Evolutionary conservation across 1,140 invertebrate species (phyloP), one percentile per base, ranked within the genome.

Genomic region (Lepidotrigona ventralis): DNA sequence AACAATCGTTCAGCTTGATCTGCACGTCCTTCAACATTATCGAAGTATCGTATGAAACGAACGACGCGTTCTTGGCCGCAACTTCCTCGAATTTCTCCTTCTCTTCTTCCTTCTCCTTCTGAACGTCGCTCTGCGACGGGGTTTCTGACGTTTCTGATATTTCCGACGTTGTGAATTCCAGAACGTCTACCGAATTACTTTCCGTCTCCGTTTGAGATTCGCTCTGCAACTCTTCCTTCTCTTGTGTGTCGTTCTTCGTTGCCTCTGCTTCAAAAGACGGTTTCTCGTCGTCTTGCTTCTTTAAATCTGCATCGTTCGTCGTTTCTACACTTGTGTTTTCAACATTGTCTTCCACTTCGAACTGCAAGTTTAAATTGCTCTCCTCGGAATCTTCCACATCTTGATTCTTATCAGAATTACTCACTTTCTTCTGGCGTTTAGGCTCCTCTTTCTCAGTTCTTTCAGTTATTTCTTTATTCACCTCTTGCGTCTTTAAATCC

Each of bases 11-110:
- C 23, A 93, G 76, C 76, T 91, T 92, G 29, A 93, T 91, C 72
- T 93, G 86, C 12, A 92, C 90, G 72, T 92, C 91, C 82, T 92
- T 93, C 29, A 93, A 69, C 88, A 88, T 91, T 86, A 91, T 92
- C 29, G 85, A 80, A 5, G 91, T 84, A 66, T 93, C 89, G 68
- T 92, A 92, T 26, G 90, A 91, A 51, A 93, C 56, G 51, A 86
- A 90, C 11, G 90, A 88, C 0, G 64, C 56, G 21, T 93, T 90
- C 54, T 88, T 81, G 6, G 64, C 0, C n/a, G 17, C 14, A 2
- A 81, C 69, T 15, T 85, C 63, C 2, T 83, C 81, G 2, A 46
- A n/a, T 58, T 86, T 9, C 2, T 66, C 64, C 17, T 66, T 66
- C 9, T 33, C 60, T 26, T 86, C 86, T n/a, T 77, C 82, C 51